Base-by-base conservation (phyloP, 2,113 vertebrate genomes). In the Barbus barbus region DNA sequence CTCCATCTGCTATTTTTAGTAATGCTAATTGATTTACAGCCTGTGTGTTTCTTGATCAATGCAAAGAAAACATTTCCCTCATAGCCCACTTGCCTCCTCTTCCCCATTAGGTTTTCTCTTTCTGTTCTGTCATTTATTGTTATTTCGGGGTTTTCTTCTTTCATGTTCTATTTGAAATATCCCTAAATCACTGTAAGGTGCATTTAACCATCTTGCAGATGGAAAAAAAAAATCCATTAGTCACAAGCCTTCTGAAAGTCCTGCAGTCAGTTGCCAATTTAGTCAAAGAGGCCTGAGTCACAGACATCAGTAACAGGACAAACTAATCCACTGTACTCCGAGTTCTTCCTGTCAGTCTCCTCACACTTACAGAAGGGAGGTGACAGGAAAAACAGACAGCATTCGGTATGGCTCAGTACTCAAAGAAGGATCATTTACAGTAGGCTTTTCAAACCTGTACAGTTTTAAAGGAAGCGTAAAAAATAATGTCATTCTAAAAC, bases 11-110 rank as follows among this genome's bases (percentile, higher is more conserved):
- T 88, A 88, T 86, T 88, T 84, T 76, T 71, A 76, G 84, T 38
- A 14, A 33, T 41, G 36, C 72, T 81, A 86, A 88, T 86, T 82
- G 81, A 85, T 88, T 83, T 80, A 76, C 20, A 12, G 41, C 46
- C 51, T 26, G 53, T 67, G 9, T 56, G 36, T 81, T 79, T 46
- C 36, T 28, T 81, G 87, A 85, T 83, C 51, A 82, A 83, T 85
- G 60, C 7, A 48, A 33, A 67, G 31, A 78, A 81, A 61, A 67
- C 71, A 61, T 56, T 48, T n/a, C 51, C 69, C 80, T 61, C 4
- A 4, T 53, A 36, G 14, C 5, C 60, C 61, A 81, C 81, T 56
- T 78, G 63, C 22, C n/a, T n/a, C n/a, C n/a, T n/a, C n/a, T n/a
- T n/a, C n/a, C n/a, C n/a, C 41, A 2, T 20, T 12, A 13, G 67